phyloP scores from a whole-genome alignment of 2,113 vertebrate species.

The Numenius arquata region DNA sequence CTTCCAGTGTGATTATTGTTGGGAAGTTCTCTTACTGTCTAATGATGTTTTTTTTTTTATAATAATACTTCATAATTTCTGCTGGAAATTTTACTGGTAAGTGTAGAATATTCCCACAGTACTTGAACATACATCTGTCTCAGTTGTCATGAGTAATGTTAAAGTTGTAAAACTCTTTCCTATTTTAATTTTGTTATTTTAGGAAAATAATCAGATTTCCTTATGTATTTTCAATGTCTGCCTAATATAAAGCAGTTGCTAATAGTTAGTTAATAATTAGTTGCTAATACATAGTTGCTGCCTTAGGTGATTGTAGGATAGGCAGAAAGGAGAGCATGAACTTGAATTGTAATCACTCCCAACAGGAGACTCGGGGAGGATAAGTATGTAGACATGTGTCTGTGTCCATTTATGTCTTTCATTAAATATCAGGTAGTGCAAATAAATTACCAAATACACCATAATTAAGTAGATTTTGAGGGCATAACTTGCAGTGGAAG shows the following conservation, averaged over 20 bases:
- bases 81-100: not conserved
- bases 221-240: not conserved
- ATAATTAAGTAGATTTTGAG: not conserved
- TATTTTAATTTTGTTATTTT: not conserved
- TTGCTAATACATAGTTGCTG: too few species aligned
- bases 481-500: not conserved
- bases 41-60: not conserved
- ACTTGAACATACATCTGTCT: not conserved
- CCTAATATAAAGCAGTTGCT: not conserved
- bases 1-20: not conserved
- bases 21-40: not conserved
- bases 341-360: not conserved
- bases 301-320: not conserved
- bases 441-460: not conserved
- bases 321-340: not conserved
- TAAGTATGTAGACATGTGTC: not conserved
- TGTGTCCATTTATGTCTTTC: not conserved
- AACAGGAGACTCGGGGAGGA: not conserved
- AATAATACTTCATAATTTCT: not conserved
- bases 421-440: not conserved
- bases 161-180: not conserved
- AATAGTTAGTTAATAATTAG: too few species aligned
- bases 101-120: not conserved
- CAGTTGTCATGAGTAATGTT: not conserved
- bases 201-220: not conserved